Evolutionary conservation across 2,113 vertebrate genomes (phyloP), one percentile per base, ranked within the genome.

Genomic region (Apteryx owenii): DNA sequence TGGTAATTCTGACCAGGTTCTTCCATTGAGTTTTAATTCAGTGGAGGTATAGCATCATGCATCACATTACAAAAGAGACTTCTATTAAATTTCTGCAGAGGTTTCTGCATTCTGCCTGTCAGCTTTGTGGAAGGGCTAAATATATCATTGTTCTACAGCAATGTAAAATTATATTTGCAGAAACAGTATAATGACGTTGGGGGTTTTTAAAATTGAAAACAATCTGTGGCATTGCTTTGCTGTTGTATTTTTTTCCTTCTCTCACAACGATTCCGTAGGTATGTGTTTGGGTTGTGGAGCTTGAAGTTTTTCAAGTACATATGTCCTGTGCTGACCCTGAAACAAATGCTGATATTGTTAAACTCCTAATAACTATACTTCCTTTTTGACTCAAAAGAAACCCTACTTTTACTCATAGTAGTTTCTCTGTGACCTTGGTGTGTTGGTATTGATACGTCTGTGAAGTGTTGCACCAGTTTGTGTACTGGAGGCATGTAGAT

Each of bases 271-370:
- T 12, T 50, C 19, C 13, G 10, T 53, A 44, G 51, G 13, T 25
- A 25, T 29, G 16, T 0, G 1, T 25, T 68, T 0, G 1, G 6
- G 7, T 36, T 75, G 69, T 36, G 69, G 75, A 75, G 25, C 23
- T 29, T n/a, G 19, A 56, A 29, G 23, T 56, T 84, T 70, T 64
- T 77, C 61, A 36, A 36, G 42, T 51, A 20, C 23, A 11, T 7
- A 7, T 46, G 50, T n/a, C 62, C 62, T 42, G n/a, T 42, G 38
- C n/a, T 64, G n/a, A 29, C 40, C n/a, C 40, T 85, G 81, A 90
- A 64, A 56, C 44, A 56, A 65, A 65, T 12, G 50, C 23, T 65
- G 77, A 28, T 51, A 51, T 17, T 20, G 9, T 60, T 77, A 61
- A 26, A 40, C n/a, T 62, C 79, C 53, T 54, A 53, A 25, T 33